Conservation (phyloP, 2,888 invertebrate genomes). For the Zygothrica quintamaculata region DNA sequence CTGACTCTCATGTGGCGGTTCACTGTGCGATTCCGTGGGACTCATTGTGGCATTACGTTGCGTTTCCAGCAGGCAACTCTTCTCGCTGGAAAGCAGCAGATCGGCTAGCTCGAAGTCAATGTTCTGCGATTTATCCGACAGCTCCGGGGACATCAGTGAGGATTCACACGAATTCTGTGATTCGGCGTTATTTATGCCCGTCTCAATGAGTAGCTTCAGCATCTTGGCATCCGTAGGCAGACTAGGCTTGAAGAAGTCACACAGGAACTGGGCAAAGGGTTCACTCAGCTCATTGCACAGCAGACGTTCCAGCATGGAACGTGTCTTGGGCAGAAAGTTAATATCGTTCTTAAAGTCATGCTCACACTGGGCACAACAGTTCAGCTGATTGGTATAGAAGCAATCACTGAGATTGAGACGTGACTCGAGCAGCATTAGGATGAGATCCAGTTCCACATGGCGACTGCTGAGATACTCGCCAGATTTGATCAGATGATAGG, state of each 20-base stretch:
- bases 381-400: slow-evolving; percentile 85
- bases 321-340: slow-evolving; percentile 83
- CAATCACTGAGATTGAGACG: slow-evolving; percentile 84
- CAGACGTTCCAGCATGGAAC: slow-evolving; percentile 83
- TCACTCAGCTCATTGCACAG: slow-evolving; percentile 84
- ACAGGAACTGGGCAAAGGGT: slow-evolving; percentile 84
- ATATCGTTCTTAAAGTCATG: slow-evolving; percentile 83
- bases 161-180: slow-evolving; percentile 84
- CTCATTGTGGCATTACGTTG: slow-evolving; percentile 79
- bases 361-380: slow-evolving; percentile 84
- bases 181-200: slow-evolving; percentile 88
- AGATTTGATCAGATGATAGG: slow-evolving; percentile 88
- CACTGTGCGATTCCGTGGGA: slow-evolving; percentile 83
- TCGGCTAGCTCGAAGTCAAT: slow-evolving; percentile 85
- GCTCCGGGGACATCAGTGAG: slow-evolving; percentile 84
- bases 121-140: slow-evolving; percentile 84
- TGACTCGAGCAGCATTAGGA: slow-evolving; percentile 83
- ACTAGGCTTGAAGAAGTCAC: slow-evolving; percentile 86
- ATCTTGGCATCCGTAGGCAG: slow-evolving; percentile 89
- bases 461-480: slow-evolving; percentile 87
- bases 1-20: slow-evolving; percentile 83
- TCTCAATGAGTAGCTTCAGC: slow-evolving; percentile 89
- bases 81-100: slow-evolving; percentile 83
- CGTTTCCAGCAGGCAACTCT: slow-evolving; percentile 83
- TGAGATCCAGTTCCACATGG: slow-evolving; percentile 83